phyloP scores from a whole-genome alignment of 1,140 invertebrate genomes.

The Anastrepha obliqua region DNA sequence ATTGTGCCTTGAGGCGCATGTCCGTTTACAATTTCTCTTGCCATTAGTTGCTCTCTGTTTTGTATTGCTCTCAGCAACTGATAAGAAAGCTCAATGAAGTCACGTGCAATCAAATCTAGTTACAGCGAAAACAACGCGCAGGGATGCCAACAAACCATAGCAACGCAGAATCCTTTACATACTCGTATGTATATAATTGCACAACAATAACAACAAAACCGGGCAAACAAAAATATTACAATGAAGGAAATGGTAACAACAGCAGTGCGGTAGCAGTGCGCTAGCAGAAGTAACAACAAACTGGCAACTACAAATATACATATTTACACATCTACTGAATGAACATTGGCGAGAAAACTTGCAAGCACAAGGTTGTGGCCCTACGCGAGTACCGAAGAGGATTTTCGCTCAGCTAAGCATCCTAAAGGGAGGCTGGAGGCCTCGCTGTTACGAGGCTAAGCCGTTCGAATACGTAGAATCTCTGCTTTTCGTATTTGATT shows the following conservation, averaged over 20 bases:
- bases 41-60: background rate
- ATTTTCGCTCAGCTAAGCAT: conserved; percentile 47
- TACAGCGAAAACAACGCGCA: conserved; percentile 8
- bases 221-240: background rate
- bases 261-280: background rate
- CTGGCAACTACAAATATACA: background rate
- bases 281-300: background rate
- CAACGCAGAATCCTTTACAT: conserved; percentile 18
- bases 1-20: background rate
- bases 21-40: background rate
- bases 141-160: conserved; percentile 27
- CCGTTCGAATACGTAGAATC: background rate
- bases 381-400: background rate
- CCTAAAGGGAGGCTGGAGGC: conserved; percentile 18
- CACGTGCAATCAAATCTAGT: conserved; percentile 15
- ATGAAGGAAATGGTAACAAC: conserved; percentile 29
- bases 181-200: background rate
- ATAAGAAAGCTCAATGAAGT: conserved; percentile 45
- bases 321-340: background rate
- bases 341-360: conserved; percentile 2
- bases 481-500: background rate
- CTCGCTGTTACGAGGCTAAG: conserved; percentile 13
- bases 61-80: background rate
- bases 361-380: conserved; percentile 28
- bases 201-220: conserved; percentile 14